Evolutionary conservation across 2,888 invertebrate genomes (phyloP), one percentile per base, ranked within the genome.

Genomic region (Marronus borbonicus): DNA sequence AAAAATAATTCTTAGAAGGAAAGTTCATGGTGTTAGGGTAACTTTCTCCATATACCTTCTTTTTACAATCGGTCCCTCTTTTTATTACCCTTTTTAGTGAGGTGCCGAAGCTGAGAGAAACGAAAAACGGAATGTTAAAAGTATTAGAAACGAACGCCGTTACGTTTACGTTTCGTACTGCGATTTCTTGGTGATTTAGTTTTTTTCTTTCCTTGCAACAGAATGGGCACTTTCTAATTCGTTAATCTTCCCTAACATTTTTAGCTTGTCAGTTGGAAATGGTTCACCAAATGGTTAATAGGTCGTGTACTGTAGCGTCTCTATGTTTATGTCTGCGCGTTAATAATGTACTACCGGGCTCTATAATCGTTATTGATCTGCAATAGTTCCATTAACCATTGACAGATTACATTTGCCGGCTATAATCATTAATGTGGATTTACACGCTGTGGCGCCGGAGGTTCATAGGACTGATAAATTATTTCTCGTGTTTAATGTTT

Each of bases 341-440:
- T 70, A 77, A 64, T 64, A 49, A 77, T 60, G 49, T 20, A 60
- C 39, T 65, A 55, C 50, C n/a, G 28, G 60, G 60, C 58, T 72
- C 72, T 70, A 72, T 60, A 72, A 68, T 55, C 62, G 39, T 79
- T 80, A 80, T 81, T 80, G 83, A 82, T 83, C 80, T 80, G 81
- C 80, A 82, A 81, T 83, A 82, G 81, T 83, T 83, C 82, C 82
- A 83, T 84, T 83, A 82, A 80, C 81, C 79, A 83, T 83, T 83
- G 84, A 84, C 84, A 84, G 81, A 84, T 84, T 83, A 83, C 83
- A 83, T 84, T 84, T 83, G 82, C 81, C 79, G 78, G 78, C 70
- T 80, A 78, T 81, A 81, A 81, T 80, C 81, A 80, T 81, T 68
- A 81, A 81, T 81, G 78, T 76, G 76, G 80, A 78, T 81, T 77